phyloP scores from a whole-genome alignment of 2,888 invertebrate species.

The Tetropium fuscum region DNA sequence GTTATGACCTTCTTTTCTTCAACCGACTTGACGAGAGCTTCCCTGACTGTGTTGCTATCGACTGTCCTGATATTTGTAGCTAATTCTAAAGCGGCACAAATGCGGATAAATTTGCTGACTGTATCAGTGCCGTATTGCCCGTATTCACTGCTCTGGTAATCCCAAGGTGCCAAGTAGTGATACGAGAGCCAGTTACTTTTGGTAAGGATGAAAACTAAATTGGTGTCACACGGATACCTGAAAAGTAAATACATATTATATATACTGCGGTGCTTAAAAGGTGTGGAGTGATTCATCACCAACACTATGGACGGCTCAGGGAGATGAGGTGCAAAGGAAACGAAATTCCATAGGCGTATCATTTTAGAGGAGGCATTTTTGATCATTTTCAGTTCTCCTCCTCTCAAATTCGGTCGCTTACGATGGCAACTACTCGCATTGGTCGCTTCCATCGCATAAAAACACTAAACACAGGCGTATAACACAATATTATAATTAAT shows the following conservation, averaged over 20 bases:
- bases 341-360: no score
- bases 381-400: no score
- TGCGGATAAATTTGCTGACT: conserved; percentile 75
- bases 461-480: no score
- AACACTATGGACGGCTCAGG: no score
- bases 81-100: conserved; percentile 77
- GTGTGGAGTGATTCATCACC: no score
- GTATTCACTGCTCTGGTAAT: conserved; percentile 86
- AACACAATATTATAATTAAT: no score
- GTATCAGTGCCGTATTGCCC: conserved; percentile 80
- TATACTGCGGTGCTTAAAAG: neutral
- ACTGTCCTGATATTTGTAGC: conserved; percentile 75
- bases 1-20: conserved; percentile 70
- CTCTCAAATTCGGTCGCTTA: no score
- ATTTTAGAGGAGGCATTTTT: no score
- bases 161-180: conserved; percentile 82
- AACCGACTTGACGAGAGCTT: conserved; percentile 72
- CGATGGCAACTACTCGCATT: no score
- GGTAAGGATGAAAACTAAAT: conserved; percentile 79
- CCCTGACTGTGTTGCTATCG: conserved; percentile 72
- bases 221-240: conserved; percentile 79
- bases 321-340: no score
- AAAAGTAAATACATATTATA: conserved; percentile 23
- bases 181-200: conserved; percentile 86
- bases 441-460: no score